A percentile compares a stretch with the other conserved stretches of the same genome.
Evolutionary conservation across 2,797 vertebrate genomes (phyloP).

Genomic region (Mycteria americana): DNA sequence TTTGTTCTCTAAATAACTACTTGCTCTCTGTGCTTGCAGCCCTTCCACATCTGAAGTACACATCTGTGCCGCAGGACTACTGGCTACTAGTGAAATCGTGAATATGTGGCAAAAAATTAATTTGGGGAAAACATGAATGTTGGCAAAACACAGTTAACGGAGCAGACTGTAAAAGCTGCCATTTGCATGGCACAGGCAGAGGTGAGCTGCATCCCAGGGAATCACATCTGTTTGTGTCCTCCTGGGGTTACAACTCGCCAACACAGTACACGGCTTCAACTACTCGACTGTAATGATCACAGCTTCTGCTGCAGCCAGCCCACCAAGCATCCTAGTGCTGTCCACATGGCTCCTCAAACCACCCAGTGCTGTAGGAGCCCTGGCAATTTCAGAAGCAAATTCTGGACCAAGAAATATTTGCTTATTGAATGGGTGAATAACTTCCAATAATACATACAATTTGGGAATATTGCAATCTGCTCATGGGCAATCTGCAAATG

Average conservation of each 20-base stretch:
- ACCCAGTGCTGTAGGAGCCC: neutral
- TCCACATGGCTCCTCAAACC: neutral
- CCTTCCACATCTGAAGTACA: neutral
- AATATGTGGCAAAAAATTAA: slow-evolving; percentile 17
- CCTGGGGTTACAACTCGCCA: neutral
- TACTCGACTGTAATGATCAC: neutral
- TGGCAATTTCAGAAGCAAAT: slow-evolving; percentile 10
- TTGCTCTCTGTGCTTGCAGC: neutral
- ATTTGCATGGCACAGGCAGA: neutral
- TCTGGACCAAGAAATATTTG: slow-evolving; percentile 18
- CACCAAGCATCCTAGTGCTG: neutral
- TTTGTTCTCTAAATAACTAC: slow-evolving; percentile 32
- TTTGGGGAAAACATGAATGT: neutral
- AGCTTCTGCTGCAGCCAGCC: neutral
- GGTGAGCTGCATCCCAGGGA: neutral
- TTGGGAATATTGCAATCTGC: slow-evolving; percentile 47
- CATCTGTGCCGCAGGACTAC: neutral
- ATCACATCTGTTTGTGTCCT: slow-evolving; percentile 11
- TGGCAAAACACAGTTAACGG: neutral
- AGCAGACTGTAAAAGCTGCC: neutral
- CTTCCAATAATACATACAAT: slow-evolving; percentile 32
- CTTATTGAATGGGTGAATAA: slow-evolving; percentile 32
- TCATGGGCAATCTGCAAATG: slow-evolving; percentile 33
- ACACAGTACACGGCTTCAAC: neutral
- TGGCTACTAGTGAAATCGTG: neutral